Evolutionary conservation across 1,140 invertebrate species (phyloP), one percentile per base, ranked within the genome.

Genomic region (Mylabris phalerata): DNA sequence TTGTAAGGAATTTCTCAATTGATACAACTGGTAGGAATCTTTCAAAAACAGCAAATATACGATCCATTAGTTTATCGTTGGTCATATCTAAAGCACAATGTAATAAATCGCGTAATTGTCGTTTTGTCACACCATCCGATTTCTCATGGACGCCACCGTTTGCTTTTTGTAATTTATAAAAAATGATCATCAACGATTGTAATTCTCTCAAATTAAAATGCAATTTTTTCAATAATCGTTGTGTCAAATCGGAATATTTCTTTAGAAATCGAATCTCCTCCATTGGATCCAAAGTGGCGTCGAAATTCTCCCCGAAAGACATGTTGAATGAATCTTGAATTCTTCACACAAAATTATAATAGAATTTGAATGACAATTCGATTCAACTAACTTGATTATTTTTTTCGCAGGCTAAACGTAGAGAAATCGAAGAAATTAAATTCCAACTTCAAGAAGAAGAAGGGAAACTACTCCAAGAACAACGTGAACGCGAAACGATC

Each of bases 41-140:
- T 47, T 82, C 79, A 3, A 84, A 59, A 0, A 74, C 74, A 0
- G 77, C 76, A 72, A 84, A 83, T 2, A 85, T 75, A 40, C 80
- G 74, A 41, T 84, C 82, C 65, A 84, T 76, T 66, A 85, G 73
- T 10, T 84, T 75, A 60, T 89, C 84, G 63, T 90, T 85, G 0
- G 87, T 89, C 74, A 81, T 84, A 43, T 87, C 82, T 40, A 93
- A 83, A 6, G 79, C 80, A 4, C 79, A 80, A 61, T 89, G 85
- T 0, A 90, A 73, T 13, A 90, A 75, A 57, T 90, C 86, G 43
- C 84, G 75, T 67, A 91, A 89, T 49, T 72, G 72, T 3, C 57
- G 59, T 66, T 82, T 75, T 39, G 77, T 79, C 57, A 88, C 75
- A 41, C 72, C 73, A 4, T 74, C 72, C 32, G 63, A 50, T 11